These are phyloP conservation scores for Ctenoplectra terminalis DNA, from an alignment of 1,140 invertebrate species.

Conservation along the genomic window DNA sequence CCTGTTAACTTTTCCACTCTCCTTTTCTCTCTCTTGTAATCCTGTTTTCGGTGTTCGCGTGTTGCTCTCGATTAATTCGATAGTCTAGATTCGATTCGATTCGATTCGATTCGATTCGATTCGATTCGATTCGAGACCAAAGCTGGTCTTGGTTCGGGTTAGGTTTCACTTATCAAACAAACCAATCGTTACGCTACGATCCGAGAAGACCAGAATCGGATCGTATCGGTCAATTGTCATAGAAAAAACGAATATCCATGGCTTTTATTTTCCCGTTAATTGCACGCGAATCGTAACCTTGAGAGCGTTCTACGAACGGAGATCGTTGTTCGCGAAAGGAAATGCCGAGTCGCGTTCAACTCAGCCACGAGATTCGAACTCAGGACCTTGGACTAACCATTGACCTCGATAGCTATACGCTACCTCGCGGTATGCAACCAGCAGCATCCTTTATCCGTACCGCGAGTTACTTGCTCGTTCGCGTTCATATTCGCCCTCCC, in stretches of 20 bases:
- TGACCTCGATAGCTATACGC: slow-evolving; percentile 82
- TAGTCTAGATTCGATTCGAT: no score
- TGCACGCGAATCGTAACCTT: slow-evolving; percentile 47
- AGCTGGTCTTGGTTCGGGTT: no score
- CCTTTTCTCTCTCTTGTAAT: no score
- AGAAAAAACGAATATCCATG: slow-evolving; percentile 28
- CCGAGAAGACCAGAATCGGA: no score
- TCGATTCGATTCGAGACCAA: no score
- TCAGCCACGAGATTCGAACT: slow-evolving; percentile 76
- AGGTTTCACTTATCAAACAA: background rate
- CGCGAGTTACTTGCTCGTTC: slow-evolving; percentile 35
- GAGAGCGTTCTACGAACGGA: slow-evolving; percentile 80
- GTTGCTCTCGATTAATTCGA: no score
- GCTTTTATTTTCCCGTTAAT: slow-evolving; percentile 14
- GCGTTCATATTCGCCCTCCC: slow-evolving; percentile 11
- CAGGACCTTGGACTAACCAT: slow-evolving; percentile 83
- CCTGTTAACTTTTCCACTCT: no score
- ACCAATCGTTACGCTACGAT: no score
- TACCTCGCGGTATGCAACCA: slow-evolving; percentile 54
- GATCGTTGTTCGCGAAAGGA: slow-evolving; percentile 80
- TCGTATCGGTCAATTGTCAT: no score
- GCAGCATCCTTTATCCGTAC: slow-evolving; percentile 13
- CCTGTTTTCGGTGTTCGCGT: no score
- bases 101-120: no score
- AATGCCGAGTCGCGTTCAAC: slow-evolving; percentile 74